Evolutionary conservation across 1,140 invertebrate species (phyloP), one percentile per base, ranked within the genome.

Genomic region (Uloborus diversus): DNA sequence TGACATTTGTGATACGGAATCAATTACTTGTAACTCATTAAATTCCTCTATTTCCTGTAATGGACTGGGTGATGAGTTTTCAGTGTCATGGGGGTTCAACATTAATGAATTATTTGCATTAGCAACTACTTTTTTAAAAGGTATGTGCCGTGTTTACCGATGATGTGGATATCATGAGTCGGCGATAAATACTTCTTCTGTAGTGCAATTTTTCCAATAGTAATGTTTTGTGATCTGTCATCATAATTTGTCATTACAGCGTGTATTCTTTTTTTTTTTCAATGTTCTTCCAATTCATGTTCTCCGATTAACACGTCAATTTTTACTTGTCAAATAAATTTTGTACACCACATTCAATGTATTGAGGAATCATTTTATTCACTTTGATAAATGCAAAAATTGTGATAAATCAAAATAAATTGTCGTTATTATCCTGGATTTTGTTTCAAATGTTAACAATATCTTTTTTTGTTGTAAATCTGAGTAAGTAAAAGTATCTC

Each of bases 111-210:
- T 82, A 14, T 83, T 66, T 59, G 27, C 57, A 49, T 42, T 80
- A 32, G 62, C 82, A 17, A 80, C 65, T 49, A 81, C 53, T 17
- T 83, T 83, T 82, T 79, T 81, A 42, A 81, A 81, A 81, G 82
- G 82, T 82, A 61, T 32, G 71, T 69, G 30, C 30, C 51, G 49
- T 76, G 7, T 5, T 76, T 25, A 56, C 42, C 28, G 59, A 42
- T 76, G 61, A 76, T 65, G 61, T 76, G 71, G 71, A 64, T 35
- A 20, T 20, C n/a, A 56, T 37, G 33, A 20, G n/a, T 9, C 9
- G 75, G 17, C 3, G 28, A 61, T 61, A 11, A 37, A 25, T 57
- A 4, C 11, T 4, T 20, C 32, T 76, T 20, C 5, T 69, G 17
- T 66, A n/a, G 20, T 66, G 23, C 25, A n/a, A 2, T 5, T n/a